phyloP scores from a whole-genome alignment of 2,113 vertebrate species.

The Rhineura floridana region DNA sequence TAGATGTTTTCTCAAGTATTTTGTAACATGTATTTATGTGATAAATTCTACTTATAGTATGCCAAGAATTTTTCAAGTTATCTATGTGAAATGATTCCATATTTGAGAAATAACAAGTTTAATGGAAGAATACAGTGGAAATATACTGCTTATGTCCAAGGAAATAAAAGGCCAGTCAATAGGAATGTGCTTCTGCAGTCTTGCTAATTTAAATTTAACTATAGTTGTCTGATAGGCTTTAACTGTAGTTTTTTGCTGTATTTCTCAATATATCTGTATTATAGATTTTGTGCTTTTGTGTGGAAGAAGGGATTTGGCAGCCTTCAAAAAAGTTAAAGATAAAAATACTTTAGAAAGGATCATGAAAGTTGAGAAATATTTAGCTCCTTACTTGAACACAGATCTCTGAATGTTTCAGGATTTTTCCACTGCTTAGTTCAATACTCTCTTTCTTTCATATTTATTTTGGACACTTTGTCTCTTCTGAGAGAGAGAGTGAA shows the following conservation, averaged over 20 bases:
- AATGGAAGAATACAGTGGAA: neutral
- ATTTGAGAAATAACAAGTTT: slow-evolving; percentile 11
- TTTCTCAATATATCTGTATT: neutral
- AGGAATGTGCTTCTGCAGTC: neutral
- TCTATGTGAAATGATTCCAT: no score
- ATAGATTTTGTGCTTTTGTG: neutral
- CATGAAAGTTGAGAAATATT: slow-evolving; percentile 12
- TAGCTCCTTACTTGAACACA: neutral
- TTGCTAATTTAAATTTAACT: neutral
- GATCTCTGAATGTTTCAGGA: slow-evolving; percentile 10
- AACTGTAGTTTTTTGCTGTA: neutral
- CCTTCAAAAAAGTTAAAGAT: neutral
- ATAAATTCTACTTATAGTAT: no score
- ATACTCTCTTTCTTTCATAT: neutral
- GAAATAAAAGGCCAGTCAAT: neutral
- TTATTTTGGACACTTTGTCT: neutral
- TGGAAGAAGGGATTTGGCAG: neutral
- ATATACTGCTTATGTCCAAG: neutral
- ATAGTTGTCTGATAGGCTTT: neutral
- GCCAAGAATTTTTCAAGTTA: slow-evolving; percentile 47
- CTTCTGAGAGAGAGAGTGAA: neutral
- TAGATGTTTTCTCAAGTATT: slow-evolving; percentile 33
- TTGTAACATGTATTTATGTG: slow-evolving; percentile 44
- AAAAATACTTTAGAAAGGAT: neutral
- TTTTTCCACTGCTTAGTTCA: neutral